Conservation (phyloP, 2,797 vertebrate genomes). For the Taenioides sp. region DNA sequence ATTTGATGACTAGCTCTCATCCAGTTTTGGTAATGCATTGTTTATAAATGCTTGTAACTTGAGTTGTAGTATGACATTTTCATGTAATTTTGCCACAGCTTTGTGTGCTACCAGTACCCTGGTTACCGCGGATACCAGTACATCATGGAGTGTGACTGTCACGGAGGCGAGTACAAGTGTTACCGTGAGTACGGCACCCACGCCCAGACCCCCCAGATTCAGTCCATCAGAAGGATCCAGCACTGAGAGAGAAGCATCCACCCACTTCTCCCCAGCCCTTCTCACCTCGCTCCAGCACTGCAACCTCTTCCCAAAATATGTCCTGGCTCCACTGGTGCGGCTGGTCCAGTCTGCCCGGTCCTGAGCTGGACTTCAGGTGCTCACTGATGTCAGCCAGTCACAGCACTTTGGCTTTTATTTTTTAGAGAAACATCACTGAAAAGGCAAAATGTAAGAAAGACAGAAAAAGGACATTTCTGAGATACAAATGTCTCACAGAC, state of each 20-base stretch:
- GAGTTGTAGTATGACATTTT: background rate
- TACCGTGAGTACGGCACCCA: constrained; percentile 91
- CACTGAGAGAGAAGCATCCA: constrained; percentile 74
- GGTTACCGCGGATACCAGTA: constrained; percentile 94
- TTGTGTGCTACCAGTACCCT: constrained; percentile 93
- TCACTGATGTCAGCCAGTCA: constrained; percentile 66
- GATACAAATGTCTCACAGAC: constrained; percentile 49
- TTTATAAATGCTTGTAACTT: background rate
- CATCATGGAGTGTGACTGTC: constrained; percentile 89
- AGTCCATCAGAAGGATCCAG: constrained; percentile 93
- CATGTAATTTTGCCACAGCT: constrained; percentile 68
- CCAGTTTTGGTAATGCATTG: background rate
- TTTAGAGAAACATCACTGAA: constrained; percentile 55
- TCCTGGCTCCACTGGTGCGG: constrained; percentile 43
- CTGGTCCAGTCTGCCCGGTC: constrained; percentile 49
- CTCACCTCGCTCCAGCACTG: constrained; percentile 31
- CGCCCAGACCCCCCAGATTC: constrained; percentile 89
- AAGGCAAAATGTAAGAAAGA: constrained; percentile 65
- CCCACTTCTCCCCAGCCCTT: constrained; percentile 32
- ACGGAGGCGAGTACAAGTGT: constrained; percentile 88
- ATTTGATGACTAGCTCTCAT: background rate
- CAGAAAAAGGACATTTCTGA: constrained; percentile 55
- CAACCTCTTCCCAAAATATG: constrained; percentile 23
- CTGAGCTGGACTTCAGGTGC: constrained; percentile 66
- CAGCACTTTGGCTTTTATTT: constrained; percentile 58